Evolutionary conservation across 2,113 vertebrate species (phyloP).

Genomic region (Nibea coibor): DNA sequence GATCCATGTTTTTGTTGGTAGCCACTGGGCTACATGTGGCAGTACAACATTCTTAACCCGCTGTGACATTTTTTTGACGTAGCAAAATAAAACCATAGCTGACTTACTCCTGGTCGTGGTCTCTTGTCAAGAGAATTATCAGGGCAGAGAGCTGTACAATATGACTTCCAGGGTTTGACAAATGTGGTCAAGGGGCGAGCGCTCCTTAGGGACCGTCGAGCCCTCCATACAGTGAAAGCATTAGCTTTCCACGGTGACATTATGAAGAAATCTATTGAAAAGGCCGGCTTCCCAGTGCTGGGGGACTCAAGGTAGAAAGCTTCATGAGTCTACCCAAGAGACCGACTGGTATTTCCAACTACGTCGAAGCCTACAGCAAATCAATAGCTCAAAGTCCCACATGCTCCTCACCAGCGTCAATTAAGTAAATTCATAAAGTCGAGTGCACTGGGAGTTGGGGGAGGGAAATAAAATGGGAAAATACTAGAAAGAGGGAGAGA

Average conservation of each 20-base stretch:
- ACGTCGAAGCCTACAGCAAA: constrained; percentile 73
- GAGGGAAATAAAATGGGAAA: constrained; percentile 22
- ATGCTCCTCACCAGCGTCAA: constrained; percentile 69
- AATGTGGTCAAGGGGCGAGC: constrained; percentile 72
- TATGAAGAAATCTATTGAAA: constrained; percentile 78
- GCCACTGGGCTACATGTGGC: constrained; percentile 44
- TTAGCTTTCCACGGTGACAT: constrained; percentile 78
- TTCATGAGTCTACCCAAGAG: constrained; percentile 71
- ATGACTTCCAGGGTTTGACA: constrained; percentile 71
- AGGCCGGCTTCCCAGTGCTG: constrained; percentile 53
- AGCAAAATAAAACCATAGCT: constrained; percentile 68
- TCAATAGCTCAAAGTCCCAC: constrained; percentile 78
- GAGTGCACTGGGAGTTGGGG: constrained; percentile 58
- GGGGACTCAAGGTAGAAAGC: constrained; percentile 68
- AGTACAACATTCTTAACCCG: constrained; percentile 62
- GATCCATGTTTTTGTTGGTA: constrained; percentile 18
- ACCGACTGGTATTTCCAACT: constrained; percentile 79
- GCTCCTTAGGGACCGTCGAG: constrained; percentile 52
- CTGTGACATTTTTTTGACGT: constrained; percentile 66
- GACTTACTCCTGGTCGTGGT: constrained; percentile 56
- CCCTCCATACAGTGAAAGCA: constrained; percentile 63
- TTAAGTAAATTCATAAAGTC: constrained; percentile 83
- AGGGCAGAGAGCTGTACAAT: constrained; percentile 51
- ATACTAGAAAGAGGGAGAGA: constrained; percentile 3
- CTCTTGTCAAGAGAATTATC: constrained; percentile 70